Percentiles rank a stretch among this genome's conserved stretches.
Conservation (phyloP, 2,888 invertebrate species). For the Aproaerema taeniolella region DNA sequence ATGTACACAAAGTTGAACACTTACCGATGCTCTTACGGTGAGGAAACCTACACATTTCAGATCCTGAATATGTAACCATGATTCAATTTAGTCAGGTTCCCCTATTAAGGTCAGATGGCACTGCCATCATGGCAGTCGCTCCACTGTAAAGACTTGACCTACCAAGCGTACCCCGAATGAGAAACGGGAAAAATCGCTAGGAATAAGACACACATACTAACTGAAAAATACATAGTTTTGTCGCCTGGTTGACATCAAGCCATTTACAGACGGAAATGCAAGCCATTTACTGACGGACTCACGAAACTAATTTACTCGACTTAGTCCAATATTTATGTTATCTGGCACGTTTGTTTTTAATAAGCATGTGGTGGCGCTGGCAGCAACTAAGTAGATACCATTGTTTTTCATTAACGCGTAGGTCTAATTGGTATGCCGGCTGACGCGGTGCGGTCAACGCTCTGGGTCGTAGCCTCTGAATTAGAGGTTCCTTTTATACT, state of each 20-base stretch:
- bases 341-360: slow-evolving; percentile 32
- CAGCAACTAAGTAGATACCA: background rate
- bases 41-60: too few species aligned
- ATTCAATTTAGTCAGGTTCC: too few species aligned
- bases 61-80: too few species aligned
- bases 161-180: too few species aligned
- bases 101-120: too few species aligned
- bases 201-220: too few species aligned
- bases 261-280: slow-evolving; percentile 26
- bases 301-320: slow-evolving; percentile 32
- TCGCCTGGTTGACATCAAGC: slow-evolving; percentile 15
- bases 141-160: too few species aligned
- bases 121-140: too few species aligned
- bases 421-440: slow-evolving; percentile 25
- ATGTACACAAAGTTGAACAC: too few species aligned
- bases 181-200: too few species aligned
- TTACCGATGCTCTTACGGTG: too few species aligned
- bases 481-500: slow-evolving; percentile 3
- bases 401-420: slow-evolving; percentile 12
- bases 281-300: slow-evolving; percentile 27
- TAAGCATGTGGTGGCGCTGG: slow-evolving; percentile 22
- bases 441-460: slow-evolving; percentile 21
- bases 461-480: slow-evolving; percentile 15
- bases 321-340: slow-evolving; percentile 15
- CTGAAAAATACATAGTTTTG: too few species aligned